phyloP scores from a whole-genome alignment of 2,888 invertebrate genomes.

The Conchocele bisecta region DNA sequence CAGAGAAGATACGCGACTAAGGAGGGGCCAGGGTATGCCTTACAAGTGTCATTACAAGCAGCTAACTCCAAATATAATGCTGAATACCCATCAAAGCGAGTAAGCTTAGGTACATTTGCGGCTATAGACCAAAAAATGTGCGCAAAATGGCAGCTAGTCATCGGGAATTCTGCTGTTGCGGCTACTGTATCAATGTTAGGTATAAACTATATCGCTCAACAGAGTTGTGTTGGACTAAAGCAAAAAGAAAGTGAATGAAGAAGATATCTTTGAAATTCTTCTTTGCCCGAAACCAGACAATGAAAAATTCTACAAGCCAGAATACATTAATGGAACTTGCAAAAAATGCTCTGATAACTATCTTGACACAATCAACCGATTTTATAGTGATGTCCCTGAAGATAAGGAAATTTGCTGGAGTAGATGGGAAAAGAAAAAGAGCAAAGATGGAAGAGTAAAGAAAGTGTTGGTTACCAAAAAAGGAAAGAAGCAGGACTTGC shows the following conservation, averaged over 20 bases:
- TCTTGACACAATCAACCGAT: constrained; percentile 18
- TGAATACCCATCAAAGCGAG: constrained; percentile 21
- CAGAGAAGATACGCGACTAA: constrained; percentile 48
- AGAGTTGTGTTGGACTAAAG: constrained; percentile 1
- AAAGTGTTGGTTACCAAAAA: constrained; percentile 33
- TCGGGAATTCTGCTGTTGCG: constrained; percentile 54
- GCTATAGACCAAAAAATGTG: constrained; percentile 36
- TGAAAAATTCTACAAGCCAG: constrained; percentile 23
- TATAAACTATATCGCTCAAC: constrained; percentile 48
- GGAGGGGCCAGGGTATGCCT: constrained; percentile 44
- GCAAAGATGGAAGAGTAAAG: constrained; percentile 4
- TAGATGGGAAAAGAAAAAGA: constrained; percentile 27
- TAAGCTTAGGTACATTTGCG: constrained; percentile 44
- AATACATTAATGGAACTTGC: constrained; percentile 50
- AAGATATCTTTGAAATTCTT: constrained; percentile 35
- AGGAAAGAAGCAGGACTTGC: constrained; percentile 23
- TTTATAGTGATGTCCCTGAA: constrained; percentile 21
- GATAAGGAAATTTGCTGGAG: constrained; percentile 25
- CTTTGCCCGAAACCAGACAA: constrained; percentile 51
- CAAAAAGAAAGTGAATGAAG: constrained; percentile 32
- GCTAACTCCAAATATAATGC: constrained; percentile 26
- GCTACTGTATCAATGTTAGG: constrained; percentile 50
- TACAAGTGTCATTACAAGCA: constrained; percentile 45
- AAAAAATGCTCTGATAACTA: constrained; percentile 32
- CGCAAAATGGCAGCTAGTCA: constrained; percentile 23